phyloP scores from a whole-genome alignment of 2,888 invertebrate genomes.

The Julus scanicus region DNA sequence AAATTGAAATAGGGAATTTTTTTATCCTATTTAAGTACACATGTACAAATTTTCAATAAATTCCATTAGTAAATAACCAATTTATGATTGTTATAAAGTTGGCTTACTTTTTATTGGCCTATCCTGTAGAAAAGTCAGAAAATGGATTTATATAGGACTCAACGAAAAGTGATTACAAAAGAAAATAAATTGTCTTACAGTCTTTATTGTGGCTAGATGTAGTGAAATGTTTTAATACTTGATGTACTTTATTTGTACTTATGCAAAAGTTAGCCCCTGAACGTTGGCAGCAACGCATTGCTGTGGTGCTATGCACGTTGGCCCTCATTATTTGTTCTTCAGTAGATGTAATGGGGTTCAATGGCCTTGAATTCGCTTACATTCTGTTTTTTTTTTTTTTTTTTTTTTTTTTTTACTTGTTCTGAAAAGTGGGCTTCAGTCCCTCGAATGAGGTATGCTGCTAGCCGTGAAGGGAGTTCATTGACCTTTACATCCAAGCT shows the following conservation, averaged over 20 bases:
- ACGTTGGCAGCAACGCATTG: background rate
- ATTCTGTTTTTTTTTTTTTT: background rate
- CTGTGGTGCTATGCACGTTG: background rate
- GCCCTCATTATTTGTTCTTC: background rate
- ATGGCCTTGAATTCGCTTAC: slow-evolving; percentile 7
- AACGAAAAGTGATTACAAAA: too few species aligned
- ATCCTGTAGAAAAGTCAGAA: too few species aligned
- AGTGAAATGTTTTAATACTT: too few species aligned
- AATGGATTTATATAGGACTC: too few species aligned
- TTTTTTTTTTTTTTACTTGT: background rate
- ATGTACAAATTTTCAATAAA: too few species aligned
- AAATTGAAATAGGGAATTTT: too few species aligned
- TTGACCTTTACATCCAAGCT: background rate
- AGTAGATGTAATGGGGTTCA: background rate
- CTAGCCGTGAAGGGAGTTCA: slow-evolving; percentile 18
- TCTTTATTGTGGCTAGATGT: too few species aligned
- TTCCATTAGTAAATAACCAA: too few species aligned
- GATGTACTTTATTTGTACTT: background rate
- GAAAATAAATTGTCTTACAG: too few species aligned
- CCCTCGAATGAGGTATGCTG: background rate
- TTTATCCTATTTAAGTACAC: too few species aligned
- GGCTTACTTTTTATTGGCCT: too few species aligned
- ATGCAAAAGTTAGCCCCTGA: background rate
- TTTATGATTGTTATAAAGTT: too few species aligned
- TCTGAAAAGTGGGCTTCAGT: slow-evolving; percentile 1